phyloP scores from a whole-genome alignment of 2,888 invertebrate genomes.

The Melieria omissa region DNA sequence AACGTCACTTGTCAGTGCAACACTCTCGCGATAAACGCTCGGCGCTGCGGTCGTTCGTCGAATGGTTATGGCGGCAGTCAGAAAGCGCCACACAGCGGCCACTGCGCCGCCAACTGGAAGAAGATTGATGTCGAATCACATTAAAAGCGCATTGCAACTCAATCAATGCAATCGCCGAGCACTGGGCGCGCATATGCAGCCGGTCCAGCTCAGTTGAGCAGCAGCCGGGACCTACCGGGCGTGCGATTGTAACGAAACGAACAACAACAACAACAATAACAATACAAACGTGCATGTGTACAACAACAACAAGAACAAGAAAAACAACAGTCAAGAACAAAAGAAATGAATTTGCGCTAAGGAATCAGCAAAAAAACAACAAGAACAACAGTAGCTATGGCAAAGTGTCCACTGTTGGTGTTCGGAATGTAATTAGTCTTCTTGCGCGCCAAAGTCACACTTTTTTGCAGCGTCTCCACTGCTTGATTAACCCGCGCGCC shows the following conservation, averaged over 20 bases:
- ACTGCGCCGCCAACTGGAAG: background rate
- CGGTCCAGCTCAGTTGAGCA: slow-evolving; percentile 52
- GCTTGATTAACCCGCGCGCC: slow-evolving; percentile 4
- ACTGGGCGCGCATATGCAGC: slow-evolving; percentile 51
- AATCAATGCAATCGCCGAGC: slow-evolving; percentile 51
- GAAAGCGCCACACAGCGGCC: background rate
- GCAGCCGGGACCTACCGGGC: slow-evolving; percentile 9
- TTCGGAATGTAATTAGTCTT: slow-evolving; percentile 54
- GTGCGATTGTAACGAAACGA: background rate
- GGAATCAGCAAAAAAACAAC: background rate
- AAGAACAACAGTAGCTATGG: slow-evolving; percentile 4
- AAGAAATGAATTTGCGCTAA: no score
- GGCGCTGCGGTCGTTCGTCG: no score
- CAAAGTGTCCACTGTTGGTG: slow-evolving; percentile 39
- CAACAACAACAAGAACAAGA: slow-evolving; percentile 28
- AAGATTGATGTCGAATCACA: slow-evolving; percentile 63
- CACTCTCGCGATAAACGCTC: no score
- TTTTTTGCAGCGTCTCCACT: slow-evolving; percentile 37
- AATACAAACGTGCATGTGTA: background rate
- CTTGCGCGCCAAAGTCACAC: slow-evolving; percentile 49
- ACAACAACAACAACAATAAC: background rate
- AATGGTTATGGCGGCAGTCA: no score
- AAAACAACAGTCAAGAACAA: slow-evolving; percentile 19
- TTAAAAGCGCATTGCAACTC: slow-evolving; percentile 60
- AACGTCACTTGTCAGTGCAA: no score